Evolutionary conservation across 1,140 invertebrate genomes (phyloP).

Genomic region (Sipha flava): DNA sequence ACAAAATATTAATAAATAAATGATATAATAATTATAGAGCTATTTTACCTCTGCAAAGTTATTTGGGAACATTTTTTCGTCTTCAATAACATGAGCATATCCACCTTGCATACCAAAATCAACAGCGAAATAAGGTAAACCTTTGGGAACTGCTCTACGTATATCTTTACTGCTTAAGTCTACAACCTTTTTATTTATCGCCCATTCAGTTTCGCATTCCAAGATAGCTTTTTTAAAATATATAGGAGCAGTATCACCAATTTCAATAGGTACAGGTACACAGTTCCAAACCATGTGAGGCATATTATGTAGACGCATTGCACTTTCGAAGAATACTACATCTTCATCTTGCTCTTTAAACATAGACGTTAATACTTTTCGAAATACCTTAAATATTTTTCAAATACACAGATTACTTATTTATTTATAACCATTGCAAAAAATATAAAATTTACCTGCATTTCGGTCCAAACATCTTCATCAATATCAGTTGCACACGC

Average conservation of each 20-base stretch:
- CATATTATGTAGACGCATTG: constrained; percentile 59
- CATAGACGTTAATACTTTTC: constrained; percentile 67
- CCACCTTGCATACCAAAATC: constrained; percentile 84
- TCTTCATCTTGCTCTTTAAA: constrained; percentile 64
- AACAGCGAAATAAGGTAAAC: constrained; percentile 87
- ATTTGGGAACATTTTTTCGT: constrained; percentile 74
- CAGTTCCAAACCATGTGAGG: constrained; percentile 86
- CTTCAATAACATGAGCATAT: constrained; percentile 94
- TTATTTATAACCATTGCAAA: constrained; percentile 25
- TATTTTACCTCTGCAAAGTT: constrained; percentile 78
- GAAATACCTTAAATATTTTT: constrained; percentile 51
- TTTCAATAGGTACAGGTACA: constrained; percentile 72
- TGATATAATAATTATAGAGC: not conserved
- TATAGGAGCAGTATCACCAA: constrained; percentile 77
- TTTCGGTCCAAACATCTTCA: constrained; percentile 87
- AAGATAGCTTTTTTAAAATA: constrained; percentile 93
- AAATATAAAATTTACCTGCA: constrained; percentile 52
- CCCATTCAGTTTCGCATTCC: constrained; percentile 91
- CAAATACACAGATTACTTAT: not conserved
- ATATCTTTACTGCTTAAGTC: constrained; percentile 68
- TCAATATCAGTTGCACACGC: constrained; percentile 70
- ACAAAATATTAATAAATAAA: constrained; percentile 13
- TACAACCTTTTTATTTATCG: constrained; percentile 90
- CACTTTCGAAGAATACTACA: constrained; percentile 87
- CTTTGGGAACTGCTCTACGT: constrained; percentile 77